Evolutionary conservation across 2,888 invertebrate species (phyloP), one percentile per base, ranked within the genome.

Genomic region (Hydraecia micacea): DNA sequence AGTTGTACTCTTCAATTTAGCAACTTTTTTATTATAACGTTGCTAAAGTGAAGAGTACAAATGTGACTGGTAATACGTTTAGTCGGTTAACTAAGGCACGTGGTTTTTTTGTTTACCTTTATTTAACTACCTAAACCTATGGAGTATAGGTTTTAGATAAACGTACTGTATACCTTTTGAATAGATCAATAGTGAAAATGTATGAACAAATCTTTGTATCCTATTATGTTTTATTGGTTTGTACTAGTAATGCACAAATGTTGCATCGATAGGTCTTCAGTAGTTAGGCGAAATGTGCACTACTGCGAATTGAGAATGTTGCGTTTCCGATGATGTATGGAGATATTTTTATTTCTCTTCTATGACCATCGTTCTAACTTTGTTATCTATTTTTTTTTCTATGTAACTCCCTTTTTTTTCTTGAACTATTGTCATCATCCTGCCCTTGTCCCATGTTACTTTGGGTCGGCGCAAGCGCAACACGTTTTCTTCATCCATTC

Each of bases 231-330:
- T 13, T 52, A 52, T n/a, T 63, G 15, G 7, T 58, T 11, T 55
- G 15, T 58, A 39, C n/a, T 28, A 79, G n/a, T 71, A 18, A 42
- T 77, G 42, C 77, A 77, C n/a, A 32, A 58, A 25, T 36, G 32
- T 25, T 58, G n/a, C 15, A 39, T 65, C 1, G 0, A 13, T 25
- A 11, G 46, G 1, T 39, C 25, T 63, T 49, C 11, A 58, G 1
- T 72, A 58, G 36, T 39, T n/a, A 6, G 2, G 6, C 21, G 2
- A 67, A 52, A 80, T 25, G 5, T 67, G 42, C n/a, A 73, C 28
- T 80, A 46, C 73, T 66, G 32, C 55, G 32, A 65, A 55, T 36
- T 15, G 1, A 39, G 9, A 46, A 46, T 73, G 2, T 7, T 42
- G 18, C 0, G 5, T 52, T 46, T 36, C 8, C 4, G 28, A 18